Percentiles rank a stretch among this genome's conserved stretches.
Evolutionary conservation across 1,140 invertebrate genomes (phyloP).

Genomic region (Dinoponera quadriceps): DNA sequence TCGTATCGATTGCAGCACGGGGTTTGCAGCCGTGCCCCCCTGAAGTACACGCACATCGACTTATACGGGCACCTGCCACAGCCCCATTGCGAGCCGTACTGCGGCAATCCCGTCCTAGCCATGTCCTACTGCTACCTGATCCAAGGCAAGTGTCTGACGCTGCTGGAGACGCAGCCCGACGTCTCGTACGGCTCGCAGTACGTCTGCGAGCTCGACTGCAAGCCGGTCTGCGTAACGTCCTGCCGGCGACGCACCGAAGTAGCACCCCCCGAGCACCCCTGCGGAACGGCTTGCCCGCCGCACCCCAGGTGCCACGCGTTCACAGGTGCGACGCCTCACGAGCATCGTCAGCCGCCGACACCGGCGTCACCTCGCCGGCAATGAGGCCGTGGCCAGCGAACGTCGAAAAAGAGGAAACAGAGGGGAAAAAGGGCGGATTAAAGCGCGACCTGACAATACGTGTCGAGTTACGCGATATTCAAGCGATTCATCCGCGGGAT

Average conservation of each 20-base stretch:
- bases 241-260: conserved; percentile 55
- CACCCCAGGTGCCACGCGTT: conserved; percentile 25
- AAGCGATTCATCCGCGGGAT: conserved; percentile 21
- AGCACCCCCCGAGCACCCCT: conserved; percentile 52
- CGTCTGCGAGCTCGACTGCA: conserved; percentile 74
- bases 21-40: conserved; percentile 77
- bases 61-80: conserved; percentile 71
- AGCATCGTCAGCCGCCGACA: conserved; percentile 29
- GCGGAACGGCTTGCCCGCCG: conserved; percentile 22
- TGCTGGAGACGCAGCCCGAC: conserved; percentile 74
- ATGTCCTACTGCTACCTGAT: conserved; percentile 81
- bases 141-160: conserved; percentile 80
- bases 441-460: conserved; percentile 36
- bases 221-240: conserved; percentile 71
- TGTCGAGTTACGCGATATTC: conserved; percentile 47
- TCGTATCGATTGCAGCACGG: conserved; percentile 79
- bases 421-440: background rate
- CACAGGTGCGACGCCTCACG: conserved; percentile 28
- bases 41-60: conserved; percentile 83
- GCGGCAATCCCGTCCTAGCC: conserved; percentile 78
- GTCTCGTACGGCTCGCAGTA: conserved; percentile 76
- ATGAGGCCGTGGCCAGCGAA: conserved; percentile 65
- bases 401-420: conserved; percentile 44
- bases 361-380: background rate
- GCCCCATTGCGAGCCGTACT: conserved; percentile 72